These are phyloP conservation scores for Synodontis membranacea DNA, from an alignment of 2,113 vertebrate genomes.

Conservation along the genomic window DNA sequence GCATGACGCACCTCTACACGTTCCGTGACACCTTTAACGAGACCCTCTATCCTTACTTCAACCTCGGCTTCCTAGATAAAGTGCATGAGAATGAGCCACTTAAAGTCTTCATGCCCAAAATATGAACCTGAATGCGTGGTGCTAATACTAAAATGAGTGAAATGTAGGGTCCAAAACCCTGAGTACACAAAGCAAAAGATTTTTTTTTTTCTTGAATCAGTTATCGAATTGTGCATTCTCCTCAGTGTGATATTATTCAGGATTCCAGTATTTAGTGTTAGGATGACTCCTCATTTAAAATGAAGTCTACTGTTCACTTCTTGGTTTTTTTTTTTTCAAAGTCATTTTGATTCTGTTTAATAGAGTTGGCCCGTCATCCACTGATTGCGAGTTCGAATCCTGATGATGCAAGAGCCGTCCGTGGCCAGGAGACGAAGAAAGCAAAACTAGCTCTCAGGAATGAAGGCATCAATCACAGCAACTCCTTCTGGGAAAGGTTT, in stretches of 20 bases:
- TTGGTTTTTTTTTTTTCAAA: not conserved
- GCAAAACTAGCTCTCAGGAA: not conserved
- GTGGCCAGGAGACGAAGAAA: not conserved
- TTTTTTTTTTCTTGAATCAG: not conserved
- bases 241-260: not conserved
- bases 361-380: not conserved
- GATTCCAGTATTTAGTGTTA: not conserved
- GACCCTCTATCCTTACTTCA: conserved; percentile 78
- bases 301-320: not conserved
- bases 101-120: conserved; percentile 78
- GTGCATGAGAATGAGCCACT: conserved; percentile 80
- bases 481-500: too few species aligned
- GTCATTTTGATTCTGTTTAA: not conserved
- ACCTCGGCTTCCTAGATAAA: conserved; percentile 76
- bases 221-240: not conserved
- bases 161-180: not conserved
- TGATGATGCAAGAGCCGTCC: not conserved
- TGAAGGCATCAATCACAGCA: not conserved
- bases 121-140: conserved; percentile 54
- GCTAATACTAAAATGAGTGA: not conserved
- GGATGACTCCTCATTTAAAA: not conserved
- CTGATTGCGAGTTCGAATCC: not conserved
- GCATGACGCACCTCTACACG: conserved; percentile 78
- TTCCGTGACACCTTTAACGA: conserved; percentile 75
- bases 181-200: not conserved